Conservation (phyloP, 2,113 vertebrate genomes). For the Corvus hawaiiensis region DNA sequence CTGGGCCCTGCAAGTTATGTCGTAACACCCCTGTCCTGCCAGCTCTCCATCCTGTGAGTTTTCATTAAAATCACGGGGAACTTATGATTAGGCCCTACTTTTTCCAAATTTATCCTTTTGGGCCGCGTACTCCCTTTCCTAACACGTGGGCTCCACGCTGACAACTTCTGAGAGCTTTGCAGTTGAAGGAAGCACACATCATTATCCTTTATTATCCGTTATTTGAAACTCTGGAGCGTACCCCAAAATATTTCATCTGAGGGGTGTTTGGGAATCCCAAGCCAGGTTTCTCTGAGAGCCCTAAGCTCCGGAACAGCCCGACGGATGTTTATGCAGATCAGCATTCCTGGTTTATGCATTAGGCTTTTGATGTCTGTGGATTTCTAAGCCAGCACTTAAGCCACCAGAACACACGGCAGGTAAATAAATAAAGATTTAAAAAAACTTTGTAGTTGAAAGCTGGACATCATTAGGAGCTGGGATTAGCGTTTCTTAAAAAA, state of each 20-base stretch:
- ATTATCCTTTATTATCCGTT: background rate
- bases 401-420: background rate
- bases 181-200: background rate
- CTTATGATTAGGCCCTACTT: background rate
- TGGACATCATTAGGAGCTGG: background rate
- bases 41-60: background rate
- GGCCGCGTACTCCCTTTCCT: background rate
- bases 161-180: background rate
- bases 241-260: background rate
- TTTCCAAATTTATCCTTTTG: background rate
- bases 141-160: rapidly evolving
- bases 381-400: background rate
- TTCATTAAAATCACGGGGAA: background rate
- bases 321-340: background rate
- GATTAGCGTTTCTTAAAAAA: background rate
- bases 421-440: background rate
- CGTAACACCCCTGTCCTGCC: background rate
- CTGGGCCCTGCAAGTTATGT: background rate
- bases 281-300: background rate
- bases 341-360: background rate
- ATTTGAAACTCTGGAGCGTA: background rate
- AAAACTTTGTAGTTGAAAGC: background rate
- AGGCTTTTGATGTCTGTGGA: background rate
- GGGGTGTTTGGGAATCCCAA: background rate
- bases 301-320: background rate